Base-by-base conservation (phyloP, 2,113 vertebrate species). In the mouse (Mus musculus) region DNA sequence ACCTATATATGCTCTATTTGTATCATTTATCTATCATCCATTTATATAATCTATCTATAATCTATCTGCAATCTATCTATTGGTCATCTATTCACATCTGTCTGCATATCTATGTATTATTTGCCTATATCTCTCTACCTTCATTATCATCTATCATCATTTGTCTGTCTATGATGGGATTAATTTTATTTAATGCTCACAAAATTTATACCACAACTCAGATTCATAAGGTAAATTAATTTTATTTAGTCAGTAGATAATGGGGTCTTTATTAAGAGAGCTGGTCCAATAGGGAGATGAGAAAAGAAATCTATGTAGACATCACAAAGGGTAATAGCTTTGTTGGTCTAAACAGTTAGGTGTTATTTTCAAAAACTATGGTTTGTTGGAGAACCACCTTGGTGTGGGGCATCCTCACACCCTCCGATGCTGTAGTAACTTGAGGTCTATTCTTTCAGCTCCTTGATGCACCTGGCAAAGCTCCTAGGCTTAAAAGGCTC, bases 301-400 rank as follows among this genome's bases (percentile, higher is more conserved):
- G 26, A 94, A 80, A 49, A 93, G 71, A 90, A 90, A 93, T 7
- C 67, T 81, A 88, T 46, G 14, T 88, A 81, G 52, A 11, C 63
- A 1, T 73, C 67, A 39, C 52, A 69, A 69, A 54, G 26, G 3
- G 16, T 69, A 94, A 94, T 86, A 90, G 10, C 33, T 92, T 61
- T 75, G 13, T 84, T 91, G 52, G 26, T 22, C 3, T 84, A 69
- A 94, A 78, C 26, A 33, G 22, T 54, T 93, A 80, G 52, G 12
- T 56, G 42, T 89, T 36, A 46, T 82, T 81, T 72, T 87, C n/a
- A 30, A 49, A 56, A 42, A 36, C 3, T 56, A 67, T 65, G 5
- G 3, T 67, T n/a, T 75, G 61, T 85, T 1, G 10, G 88, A 67
- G 59, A 69, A 14, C 26, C 69, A 36, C n/a, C 19, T 33, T 28